These are phyloP conservation scores for Adelognathus sp. DNA, from an alignment of 2,888 invertebrate species.

Conservation along the genomic window DNA sequence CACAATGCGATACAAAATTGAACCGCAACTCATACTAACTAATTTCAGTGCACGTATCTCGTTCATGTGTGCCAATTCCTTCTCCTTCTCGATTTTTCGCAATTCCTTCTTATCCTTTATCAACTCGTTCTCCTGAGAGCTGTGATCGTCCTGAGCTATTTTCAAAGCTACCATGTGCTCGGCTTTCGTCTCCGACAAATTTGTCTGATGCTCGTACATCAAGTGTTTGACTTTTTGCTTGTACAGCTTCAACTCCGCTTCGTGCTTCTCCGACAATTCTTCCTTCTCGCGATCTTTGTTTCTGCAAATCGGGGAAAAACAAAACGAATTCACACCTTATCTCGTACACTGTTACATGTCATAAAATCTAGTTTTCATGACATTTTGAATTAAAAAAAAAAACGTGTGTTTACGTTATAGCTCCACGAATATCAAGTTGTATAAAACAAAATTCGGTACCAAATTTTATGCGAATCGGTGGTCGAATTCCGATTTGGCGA, in stretches of 20 bases:
- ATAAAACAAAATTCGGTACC: not conserved
- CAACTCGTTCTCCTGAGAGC: conserved; percentile 89
- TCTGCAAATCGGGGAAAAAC: conserved; percentile 78
- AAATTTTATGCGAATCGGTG: not conserved
- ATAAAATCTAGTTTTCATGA: too few species aligned
- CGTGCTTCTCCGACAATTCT: conserved; percentile 93
- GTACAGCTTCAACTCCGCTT: conserved; percentile 92
- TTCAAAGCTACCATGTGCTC: conserved; percentile 92
- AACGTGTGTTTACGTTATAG: too few species aligned
- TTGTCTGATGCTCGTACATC: conserved; percentile 94
- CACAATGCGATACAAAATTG: too few species aligned
- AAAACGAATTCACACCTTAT: conserved; percentile 4
- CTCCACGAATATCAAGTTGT: too few species aligned
- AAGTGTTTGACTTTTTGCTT: conserved; percentile 97
- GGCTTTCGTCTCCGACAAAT: conserved; percentile 91
- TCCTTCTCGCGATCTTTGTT: conserved; percentile 94
- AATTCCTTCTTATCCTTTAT: conserved; percentile 88
- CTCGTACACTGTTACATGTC: too few species aligned
- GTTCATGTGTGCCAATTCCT: conserved; percentile 87
- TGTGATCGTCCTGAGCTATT: conserved; percentile 92
- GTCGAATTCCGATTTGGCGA: too few species aligned
- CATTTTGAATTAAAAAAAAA: not conserved
- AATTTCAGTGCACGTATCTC: conserved; percentile 88
- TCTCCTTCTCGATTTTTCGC: conserved; percentile 87
- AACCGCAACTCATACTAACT: conserved; percentile 76